Base-by-base conservation (phyloP, 2,797 vertebrate genomes). In the Staurois parvus region DNA sequence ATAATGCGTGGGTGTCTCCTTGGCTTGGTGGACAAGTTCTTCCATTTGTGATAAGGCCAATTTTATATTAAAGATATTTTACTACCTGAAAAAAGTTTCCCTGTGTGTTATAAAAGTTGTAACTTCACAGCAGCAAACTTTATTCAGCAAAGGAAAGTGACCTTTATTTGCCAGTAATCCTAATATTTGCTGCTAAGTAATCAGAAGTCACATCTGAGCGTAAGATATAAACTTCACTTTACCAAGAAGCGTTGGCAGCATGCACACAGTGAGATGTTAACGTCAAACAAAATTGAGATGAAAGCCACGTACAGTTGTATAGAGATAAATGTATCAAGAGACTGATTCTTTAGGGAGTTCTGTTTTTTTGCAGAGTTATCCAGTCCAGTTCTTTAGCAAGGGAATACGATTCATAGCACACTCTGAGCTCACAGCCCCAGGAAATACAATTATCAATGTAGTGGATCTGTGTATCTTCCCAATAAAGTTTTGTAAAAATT, bases 151-250 rank as follows among this genome's bases (percentile, higher is more conserved):
- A 28, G 30, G 29, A 68, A 68, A n/a, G 66, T 68, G 66, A 68
- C 66, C 66, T 68, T 68, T 68, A 15, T 29, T 68, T 15, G 13
- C 66, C n/a, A 26, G 28, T 29, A 29, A 30, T 29, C 66, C 66
- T 68, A 68, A 68, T 30, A 15, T 68, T 68, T 68, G 66, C 66
- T 68, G 59, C 59, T 11, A 4, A 2, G 59, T 64, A 26, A 64
- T 64, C 21, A 26, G 21, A 64, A 64, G n/a, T 64, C 59, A 64
- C 59, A 64, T 64, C 59, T 24, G 59, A 64, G 59, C 12, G 59
- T 64, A n/a, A 64, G 59, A 64, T 64, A 64, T n/a, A 64, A 64
- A 26, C n/a, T 26, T 64, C 59, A 64, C 59, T 64, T 64, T 64
- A 32, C 66, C 66, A 68, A 9, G n/a, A 17, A 68, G 26, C 10